These are phyloP conservation scores for Emydoidea blandingii DNA, from an alignment of 2,797 vertebrate species.

Conservation along the genomic window DNA sequence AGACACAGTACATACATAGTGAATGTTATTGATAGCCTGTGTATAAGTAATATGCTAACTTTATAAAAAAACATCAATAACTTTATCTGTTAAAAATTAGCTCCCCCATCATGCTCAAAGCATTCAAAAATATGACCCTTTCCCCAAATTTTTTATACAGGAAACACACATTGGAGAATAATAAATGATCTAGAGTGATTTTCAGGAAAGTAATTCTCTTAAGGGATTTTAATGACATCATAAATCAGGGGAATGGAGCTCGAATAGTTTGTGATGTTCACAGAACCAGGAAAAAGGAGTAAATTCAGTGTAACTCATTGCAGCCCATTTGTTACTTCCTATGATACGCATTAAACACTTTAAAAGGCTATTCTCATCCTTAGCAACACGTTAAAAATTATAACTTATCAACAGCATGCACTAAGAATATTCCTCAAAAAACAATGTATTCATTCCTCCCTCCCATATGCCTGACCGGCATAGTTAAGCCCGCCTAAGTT, in stretches of 20 bases:
- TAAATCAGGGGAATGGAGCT: not conserved
- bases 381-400: not conserved
- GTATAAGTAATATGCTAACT: not conserved
- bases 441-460: not conserved
- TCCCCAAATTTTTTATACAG: not conserved
- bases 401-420: not conserved
- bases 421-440: not conserved
- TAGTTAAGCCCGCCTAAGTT: not conserved
- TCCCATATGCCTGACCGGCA: not conserved
- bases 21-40: not conserved
- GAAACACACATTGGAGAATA: not conserved
- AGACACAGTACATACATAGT: not conserved
- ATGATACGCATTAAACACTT: not conserved
- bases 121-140: not conserved
- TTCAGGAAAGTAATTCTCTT: slow-evolving; percentile 12
- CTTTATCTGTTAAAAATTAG: not conserved
- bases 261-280: not conserved
- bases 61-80: not conserved
- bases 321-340: not conserved
- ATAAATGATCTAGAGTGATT: not conserved
- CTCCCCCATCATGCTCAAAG: not conserved
- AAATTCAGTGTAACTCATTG: not conserved
- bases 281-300: not conserved
- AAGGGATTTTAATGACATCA: not conserved
- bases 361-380: not conserved